Base-by-base conservation (phyloP, 2,113 vertebrate species). In the Sialia sialis region DNA sequence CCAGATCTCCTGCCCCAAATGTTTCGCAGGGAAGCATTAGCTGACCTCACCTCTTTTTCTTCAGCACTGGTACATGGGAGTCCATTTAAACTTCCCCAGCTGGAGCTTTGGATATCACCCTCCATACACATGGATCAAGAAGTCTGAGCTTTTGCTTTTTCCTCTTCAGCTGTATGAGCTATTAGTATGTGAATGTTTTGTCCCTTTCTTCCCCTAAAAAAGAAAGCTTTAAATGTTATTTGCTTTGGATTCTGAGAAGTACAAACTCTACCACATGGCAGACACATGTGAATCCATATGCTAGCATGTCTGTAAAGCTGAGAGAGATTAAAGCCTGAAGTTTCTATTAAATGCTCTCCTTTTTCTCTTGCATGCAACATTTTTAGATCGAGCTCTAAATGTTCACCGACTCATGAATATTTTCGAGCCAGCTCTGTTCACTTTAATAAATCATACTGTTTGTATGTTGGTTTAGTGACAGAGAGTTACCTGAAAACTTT, bases 251-350 rank as follows among this genome's bases (percentile, higher is more conserved):
- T 93, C 92, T 94, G 78, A 96, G 91, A 91, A 83, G 89, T 84
- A 95, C 85, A 89, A 91, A 93, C 68, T 93, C 86, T 89, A 92
- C 94, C 95, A 94, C 96, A 95, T 95, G 94, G 95, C 81, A 86
- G 86, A 94, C 96, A 97, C 95, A 96, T 97, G 96, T 95, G 96
- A 93, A 93, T 94, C 95, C 97, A 97, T 96, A 97, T 97, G 97
- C 95, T 96, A 95, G 91, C 88, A 96, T 95, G 94, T 95, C 96
- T 95, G 86, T 81, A 97, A 96, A 93, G 54, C 72, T 0, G 54
- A 92, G 54, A 80, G 54, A 97, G 94, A 97, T 93, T 96, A 95
- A 96, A 96, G 90, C 70, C 86, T 95, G 64, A 95, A 95, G 91
- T 85, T 95, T 94, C 95, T 94, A 91, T 91, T 95, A 94, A 97